Evolutionary conservation across 2,888 invertebrate genomes (phyloP), one percentile per base, ranked within the genome.

Genomic region (Cistogaster globosa): DNA sequence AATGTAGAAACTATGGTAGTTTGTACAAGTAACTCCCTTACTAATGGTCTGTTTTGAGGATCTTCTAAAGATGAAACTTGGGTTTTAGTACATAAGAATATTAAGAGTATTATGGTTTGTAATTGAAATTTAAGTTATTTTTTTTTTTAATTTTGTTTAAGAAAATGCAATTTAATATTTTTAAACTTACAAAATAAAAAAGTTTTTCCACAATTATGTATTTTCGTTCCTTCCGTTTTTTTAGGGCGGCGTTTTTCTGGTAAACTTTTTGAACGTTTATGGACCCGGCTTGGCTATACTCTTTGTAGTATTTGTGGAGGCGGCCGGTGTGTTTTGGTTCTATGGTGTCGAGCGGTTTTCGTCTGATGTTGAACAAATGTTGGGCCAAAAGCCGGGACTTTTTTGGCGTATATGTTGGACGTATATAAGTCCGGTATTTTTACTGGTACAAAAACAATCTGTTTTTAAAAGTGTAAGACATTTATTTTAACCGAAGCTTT

Each of bases 271-370:
- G 83, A 97, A 97, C 93, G 96, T 96, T 26, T 98, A 97, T 91
- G 97, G 97, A 0, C 97, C 97, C 0, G 97, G 97, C 0, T 93
- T 97, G 89, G 96, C 98, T 36, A 96, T 98, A 85, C 93, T 98
- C 62, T 97, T 97, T 93, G 97, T 98, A 87, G 97, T 98, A 58
- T 97, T 98, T 91, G 96, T 98, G 79, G 98, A 98, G 92, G 96
- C 97, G 0, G 96, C 97, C 0, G 97, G 97, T 0, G 96, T 98
- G 0, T 97, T 96, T 92, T 98, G 97, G 97, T 95, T 97, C 88
- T 98, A 98, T 91, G 97, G 97, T 2, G 96, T 96, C 0, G 95
- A 96, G 88, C 94, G 96, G 82, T 97, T 97, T 92, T 96, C 96
- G 0, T 93, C 94, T 22, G 97, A 97, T 90, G 95, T 98, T 75